A percentile compares a stretch with the other conserved stretches of the same genome.
Evolutionary conservation across 2,888 invertebrate species (phyloP).

Genomic region (Rutpela maculata): DNA sequence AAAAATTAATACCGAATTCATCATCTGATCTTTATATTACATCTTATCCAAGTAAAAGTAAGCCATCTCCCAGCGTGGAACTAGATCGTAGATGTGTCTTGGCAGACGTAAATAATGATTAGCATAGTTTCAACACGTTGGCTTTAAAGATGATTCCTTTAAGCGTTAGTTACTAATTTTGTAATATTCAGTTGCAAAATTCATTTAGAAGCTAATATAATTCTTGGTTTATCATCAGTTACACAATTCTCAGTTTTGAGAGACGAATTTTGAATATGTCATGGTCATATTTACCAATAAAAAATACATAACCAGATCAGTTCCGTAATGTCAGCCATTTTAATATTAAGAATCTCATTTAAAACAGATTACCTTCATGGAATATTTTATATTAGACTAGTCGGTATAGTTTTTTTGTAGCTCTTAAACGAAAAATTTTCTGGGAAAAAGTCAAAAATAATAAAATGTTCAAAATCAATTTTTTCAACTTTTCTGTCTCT

Average conservation of each 20-base stretch:
- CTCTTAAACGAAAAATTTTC: too few species aligned
- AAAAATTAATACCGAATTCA: background rate
- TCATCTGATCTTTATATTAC: background rate
- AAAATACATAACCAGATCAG: background rate
- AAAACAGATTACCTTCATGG: too few species aligned
- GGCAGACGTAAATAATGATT: background rate
- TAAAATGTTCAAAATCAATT: too few species aligned
- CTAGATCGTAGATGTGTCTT: background rate
- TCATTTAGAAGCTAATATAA: background rate
- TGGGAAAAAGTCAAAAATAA: too few species aligned
- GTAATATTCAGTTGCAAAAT: background rate
- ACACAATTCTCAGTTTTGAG: background rate
- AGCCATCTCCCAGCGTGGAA: constrained; percentile 3
- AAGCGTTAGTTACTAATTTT: background rate
- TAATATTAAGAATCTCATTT: too few species aligned
- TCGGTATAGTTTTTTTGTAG: too few species aligned
- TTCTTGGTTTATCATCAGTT: background rate
- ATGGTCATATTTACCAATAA: background rate
- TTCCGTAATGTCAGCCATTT: too few species aligned
- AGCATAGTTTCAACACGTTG: background rate
- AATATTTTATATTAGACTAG: too few species aligned
- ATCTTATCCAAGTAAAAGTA: constrained; percentile 7
- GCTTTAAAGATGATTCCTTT: background rate
- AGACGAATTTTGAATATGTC: background rate
- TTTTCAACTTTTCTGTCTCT: too few species aligned